Evolutionary conservation across 2,113 vertebrate genomes (phyloP).

Genomic region (Crotalus tigris): DNA sequence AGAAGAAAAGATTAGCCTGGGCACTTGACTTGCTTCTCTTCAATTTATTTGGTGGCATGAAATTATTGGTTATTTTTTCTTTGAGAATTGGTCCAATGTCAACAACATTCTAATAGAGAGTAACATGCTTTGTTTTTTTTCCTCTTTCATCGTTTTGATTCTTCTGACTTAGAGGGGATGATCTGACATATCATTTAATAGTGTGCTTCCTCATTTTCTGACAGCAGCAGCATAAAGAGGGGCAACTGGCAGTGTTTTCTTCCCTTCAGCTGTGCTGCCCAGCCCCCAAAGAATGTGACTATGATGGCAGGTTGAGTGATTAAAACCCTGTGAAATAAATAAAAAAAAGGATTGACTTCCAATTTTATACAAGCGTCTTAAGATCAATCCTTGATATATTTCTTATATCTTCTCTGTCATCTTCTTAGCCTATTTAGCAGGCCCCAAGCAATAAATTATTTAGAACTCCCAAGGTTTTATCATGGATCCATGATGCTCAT

Average conservation of each 20-base stretch:
- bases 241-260: background rate
- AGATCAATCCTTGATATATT: too few relatives aligned
- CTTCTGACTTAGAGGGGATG: background rate
- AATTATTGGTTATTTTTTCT: constrained; percentile 33
- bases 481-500: too few relatives aligned
- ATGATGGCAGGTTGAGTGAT: constrained; percentile 13
- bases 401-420: too few relatives aligned
- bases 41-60: constrained; percentile 36
- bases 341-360: constrained; percentile 29
- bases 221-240: background rate
- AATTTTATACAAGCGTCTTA: background rate
- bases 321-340: constrained; percentile 33
- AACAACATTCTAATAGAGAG: constrained; percentile 21
- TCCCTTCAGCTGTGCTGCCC: background rate
- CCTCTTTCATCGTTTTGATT: constrained; percentile 24
- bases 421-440: too few relatives aligned
- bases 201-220: constrained; percentile 11
- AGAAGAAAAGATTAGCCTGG: constrained; percentile 21
- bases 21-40: constrained; percentile 24
- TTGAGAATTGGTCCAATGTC: constrained; percentile 3
- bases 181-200: constrained; percentile 31
- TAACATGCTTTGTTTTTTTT: constrained; percentile 39
- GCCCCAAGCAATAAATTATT: too few relatives aligned
- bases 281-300: constrained; percentile 1
- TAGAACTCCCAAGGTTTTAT: too few relatives aligned